phyloP scores from a whole-genome alignment of 2,797 vertebrate genomes.

The Xenops minutus region DNA sequence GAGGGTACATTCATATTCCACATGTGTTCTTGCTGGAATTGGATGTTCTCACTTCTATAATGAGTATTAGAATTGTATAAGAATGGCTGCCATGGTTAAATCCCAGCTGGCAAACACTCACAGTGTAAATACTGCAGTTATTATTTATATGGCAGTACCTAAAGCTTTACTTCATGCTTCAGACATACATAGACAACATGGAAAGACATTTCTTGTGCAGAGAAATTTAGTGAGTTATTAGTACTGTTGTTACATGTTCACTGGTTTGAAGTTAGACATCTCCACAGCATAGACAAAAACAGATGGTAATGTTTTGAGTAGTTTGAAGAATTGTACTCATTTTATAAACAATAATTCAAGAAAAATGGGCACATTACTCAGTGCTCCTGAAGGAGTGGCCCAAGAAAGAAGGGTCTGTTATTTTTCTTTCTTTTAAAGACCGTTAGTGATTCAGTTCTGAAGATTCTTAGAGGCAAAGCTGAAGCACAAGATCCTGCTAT shows the following conservation, averaged over 20 bases:
- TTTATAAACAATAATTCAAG: background rate
- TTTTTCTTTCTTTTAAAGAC: background rate
- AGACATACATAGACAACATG: background rate
- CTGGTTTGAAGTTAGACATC: background rate
- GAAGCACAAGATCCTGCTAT: background rate
- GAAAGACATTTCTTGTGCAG: background rate
- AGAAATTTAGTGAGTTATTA: background rate
- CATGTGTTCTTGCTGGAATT: background rate
- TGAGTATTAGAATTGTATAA: background rate
- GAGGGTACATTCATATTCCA: background rate
- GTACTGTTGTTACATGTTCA: background rate
- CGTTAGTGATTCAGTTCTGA: background rate
- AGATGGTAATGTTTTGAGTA: background rate
- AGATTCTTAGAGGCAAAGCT: background rate
- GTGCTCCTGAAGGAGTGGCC: background rate
- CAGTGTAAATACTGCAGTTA: background rate
- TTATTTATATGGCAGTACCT: background rate
- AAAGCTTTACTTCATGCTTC: background rate
- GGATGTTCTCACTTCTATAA: background rate
- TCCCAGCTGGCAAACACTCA: background rate
- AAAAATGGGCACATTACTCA: background rate
- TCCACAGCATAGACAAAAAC: background rate
- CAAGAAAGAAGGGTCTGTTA: background rate
- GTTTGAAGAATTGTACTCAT: background rate
- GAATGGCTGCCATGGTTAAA: background rate